Evolutionary conservation across 1,140 invertebrate species (phyloP).

Genomic region (Drosophila serrata): DNA sequence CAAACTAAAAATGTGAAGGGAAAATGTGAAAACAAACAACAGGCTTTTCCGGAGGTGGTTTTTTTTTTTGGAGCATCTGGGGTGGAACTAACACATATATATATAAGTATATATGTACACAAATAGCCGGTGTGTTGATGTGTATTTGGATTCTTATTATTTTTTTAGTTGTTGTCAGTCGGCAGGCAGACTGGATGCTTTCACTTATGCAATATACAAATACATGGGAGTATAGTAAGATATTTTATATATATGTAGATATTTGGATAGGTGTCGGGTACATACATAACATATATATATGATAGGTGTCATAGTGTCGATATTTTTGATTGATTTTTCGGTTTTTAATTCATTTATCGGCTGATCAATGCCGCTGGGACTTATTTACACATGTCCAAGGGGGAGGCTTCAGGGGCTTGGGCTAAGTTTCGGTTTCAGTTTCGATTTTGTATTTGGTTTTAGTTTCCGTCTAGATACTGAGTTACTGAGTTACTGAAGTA

Average conservation of each 20-base stretch:
- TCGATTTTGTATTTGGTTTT: conserved; percentile 3
- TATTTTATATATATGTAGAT: conserved; percentile 24
- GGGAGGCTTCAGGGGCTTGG: conserved; percentile 7
- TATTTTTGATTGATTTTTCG: conserved; percentile 22
- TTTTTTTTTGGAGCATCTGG: neutral
- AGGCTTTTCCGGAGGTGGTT: conserved; percentile 37
- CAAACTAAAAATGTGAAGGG: conserved; percentile 23
- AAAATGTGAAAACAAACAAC: conserved; percentile 53
- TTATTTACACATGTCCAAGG: conserved; percentile 46
- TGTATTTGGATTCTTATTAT: conserved; percentile 12
- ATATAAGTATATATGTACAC: neutral
- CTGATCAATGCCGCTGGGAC: conserved; percentile 5
- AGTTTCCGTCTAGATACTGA: conserved; percentile 14
- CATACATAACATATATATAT: neutral
- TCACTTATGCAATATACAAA: conserved; percentile 52
- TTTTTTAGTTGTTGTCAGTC: conserved; percentile 30
- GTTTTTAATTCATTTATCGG: conserved; percentile 27
- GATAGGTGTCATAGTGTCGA: conserved; percentile 2
- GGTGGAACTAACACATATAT: conserved; percentile 12
- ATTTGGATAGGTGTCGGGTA: conserved; percentile 11
- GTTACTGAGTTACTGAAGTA: conserved; percentile 7
- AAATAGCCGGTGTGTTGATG: conserved; percentile 16
- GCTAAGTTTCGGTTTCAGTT: neutral
- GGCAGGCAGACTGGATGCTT: conserved; percentile 45
- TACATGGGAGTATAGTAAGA: conserved; percentile 50